Evolutionary conservation across 2,113 vertebrate genomes (phyloP).

Genomic region (Cranoglanis bouderius): DNA sequence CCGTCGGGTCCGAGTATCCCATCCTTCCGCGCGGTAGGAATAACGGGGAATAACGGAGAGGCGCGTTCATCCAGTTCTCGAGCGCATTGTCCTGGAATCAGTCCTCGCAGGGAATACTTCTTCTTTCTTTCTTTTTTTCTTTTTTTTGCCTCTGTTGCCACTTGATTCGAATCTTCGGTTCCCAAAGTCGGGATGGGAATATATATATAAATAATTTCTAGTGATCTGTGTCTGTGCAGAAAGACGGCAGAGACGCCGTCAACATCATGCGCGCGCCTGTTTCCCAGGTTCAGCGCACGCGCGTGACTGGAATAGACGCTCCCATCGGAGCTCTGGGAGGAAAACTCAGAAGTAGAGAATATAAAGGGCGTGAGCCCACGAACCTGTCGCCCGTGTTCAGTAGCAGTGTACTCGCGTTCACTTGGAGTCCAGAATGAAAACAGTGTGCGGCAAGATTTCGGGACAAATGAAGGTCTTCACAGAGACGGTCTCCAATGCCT

Average conservation of each 20-base stretch:
- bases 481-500: neutral
- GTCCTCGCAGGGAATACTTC: neutral
- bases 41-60: neutral
- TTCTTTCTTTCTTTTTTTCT: too few relatives aligned
- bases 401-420: neutral
- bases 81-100: neutral
- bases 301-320: slow-evolving; percentile 30
- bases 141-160: neutral
- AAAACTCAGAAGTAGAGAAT: neutral
- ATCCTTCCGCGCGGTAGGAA: slow-evolving; percentile 65
- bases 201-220: neutral
- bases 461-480: neutral
- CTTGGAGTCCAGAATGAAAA: neutral
- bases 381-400: neutral
- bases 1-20: slow-evolving; percentile 92
- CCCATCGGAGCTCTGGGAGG: neutral
- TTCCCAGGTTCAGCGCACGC: slow-evolving; percentile 2
- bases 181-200: neutral
- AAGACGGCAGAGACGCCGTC: neutral
- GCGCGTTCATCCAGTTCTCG: neutral
- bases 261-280: slow-evolving; percentile 17
- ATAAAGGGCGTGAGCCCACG: neutral
- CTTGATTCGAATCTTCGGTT: neutral
- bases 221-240: neutral
- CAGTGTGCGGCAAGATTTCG: neutral